Conservation (phyloP, 1,140 invertebrate genomes). For the Drosophila lacertosa region DNA sequence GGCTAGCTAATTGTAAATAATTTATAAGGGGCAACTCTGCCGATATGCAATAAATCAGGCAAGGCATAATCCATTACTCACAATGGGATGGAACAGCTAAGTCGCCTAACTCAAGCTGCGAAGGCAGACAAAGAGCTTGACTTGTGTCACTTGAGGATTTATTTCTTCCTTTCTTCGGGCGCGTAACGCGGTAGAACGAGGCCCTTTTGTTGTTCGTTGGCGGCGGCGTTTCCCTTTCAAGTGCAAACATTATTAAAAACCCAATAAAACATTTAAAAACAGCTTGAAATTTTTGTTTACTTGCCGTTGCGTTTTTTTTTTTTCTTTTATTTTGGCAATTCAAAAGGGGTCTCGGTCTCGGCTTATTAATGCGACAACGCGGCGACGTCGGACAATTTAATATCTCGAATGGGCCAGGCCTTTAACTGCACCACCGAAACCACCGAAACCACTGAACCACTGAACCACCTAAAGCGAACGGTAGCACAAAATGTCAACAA, state of each 20-base stretch:
- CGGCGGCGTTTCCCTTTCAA: conserved; percentile 61
- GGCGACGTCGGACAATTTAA: conserved; percentile 73
- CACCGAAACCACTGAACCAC: conserved; percentile 1
- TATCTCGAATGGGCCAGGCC: conserved; percentile 73
- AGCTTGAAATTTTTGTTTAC: conserved; percentile 82
- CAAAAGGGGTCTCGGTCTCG: conserved; percentile 42
- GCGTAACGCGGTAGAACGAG: conserved; percentile 63
- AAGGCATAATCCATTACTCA: conserved; percentile 65
- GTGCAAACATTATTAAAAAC: conserved; percentile 80
- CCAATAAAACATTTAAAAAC: conserved; percentile 83
- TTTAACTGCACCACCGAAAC: conserved; percentile 43
- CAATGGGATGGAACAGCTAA: not conserved
- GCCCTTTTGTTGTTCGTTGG: conserved; percentile 21
- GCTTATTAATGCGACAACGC: conserved; percentile 79
- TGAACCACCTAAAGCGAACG: conserved; percentile 31
- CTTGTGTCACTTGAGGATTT: conserved; percentile 80
- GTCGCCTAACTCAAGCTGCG: conserved; percentile 20
- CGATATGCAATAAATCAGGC: conserved; percentile 73
- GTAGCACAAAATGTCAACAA: conserved; percentile 80
- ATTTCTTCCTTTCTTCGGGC: conserved; percentile 76
- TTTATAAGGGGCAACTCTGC: conserved; percentile 77
- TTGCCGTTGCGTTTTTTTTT: conserved; percentile 49
- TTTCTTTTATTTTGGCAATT: conserved; percentile 64
- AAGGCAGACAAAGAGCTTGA: conserved; percentile 66
- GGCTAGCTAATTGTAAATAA: conserved; percentile 74